Evolutionary conservation across 2,888 invertebrate genomes (phyloP).

Genomic region (Calliscelio sp.): DNA sequence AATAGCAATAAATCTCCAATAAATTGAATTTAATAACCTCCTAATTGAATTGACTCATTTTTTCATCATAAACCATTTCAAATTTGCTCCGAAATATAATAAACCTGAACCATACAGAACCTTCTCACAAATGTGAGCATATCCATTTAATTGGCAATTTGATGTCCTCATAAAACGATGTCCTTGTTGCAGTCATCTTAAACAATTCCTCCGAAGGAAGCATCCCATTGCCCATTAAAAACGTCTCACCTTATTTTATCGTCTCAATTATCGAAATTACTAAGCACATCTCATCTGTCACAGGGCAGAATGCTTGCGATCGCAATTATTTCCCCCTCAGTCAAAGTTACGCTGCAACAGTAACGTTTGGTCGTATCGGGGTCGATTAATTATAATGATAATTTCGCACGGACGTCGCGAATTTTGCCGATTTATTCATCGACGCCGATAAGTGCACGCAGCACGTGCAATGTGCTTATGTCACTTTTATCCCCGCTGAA

Average conservation of each 20-base stretch:
- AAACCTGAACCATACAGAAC: too few species aligned
- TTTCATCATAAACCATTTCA: too few species aligned
- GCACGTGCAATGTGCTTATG: constrained; percentile 69
- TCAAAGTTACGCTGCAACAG: constrained; percentile 39
- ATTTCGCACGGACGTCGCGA: constrained; percentile 34
- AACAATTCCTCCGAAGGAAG: not conserved
- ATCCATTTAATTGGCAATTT: too few species aligned
- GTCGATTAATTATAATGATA: constrained; percentile 55
- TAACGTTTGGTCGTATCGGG: constrained; percentile 26
- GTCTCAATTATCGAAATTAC: constrained; percentile 64
- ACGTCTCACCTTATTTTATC: constrained; percentile 44
- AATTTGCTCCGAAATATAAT: too few species aligned
- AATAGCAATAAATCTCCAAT: too few species aligned
- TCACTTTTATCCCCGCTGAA: constrained; percentile 45
- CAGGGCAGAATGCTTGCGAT: constrained; percentile 13
- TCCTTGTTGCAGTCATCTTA: not conserved
- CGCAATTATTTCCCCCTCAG: constrained; percentile 33
- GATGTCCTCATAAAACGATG: too few species aligned
- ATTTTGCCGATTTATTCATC: constrained; percentile 41
- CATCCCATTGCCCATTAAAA: constrained; percentile 33
- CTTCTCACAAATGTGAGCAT: too few species aligned
- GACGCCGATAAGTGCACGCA: constrained; percentile 50
- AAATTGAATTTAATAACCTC: too few species aligned
- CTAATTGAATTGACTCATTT: too few species aligned
- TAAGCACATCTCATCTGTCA: constrained; percentile 53